These are phyloP conservation scores for Chloroclysta siterata DNA, from an alignment of 2,888 invertebrate species.

Conservation along the genomic window DNA sequence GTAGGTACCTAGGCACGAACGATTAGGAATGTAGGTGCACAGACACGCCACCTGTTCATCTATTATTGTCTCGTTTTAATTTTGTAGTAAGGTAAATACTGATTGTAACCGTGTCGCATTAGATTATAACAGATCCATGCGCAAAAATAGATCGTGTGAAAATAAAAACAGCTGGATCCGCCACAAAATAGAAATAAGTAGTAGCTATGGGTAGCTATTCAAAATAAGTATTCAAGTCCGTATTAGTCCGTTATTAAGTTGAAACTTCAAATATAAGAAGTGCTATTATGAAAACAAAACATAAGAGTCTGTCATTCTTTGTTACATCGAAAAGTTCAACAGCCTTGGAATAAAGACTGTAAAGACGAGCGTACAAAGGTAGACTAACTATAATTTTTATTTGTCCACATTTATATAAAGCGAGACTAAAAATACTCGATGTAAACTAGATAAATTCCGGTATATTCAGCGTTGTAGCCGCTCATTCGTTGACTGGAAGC, in stretches of 20 bases:
- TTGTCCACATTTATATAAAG: constrained; percentile 61
- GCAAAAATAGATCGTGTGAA: not conserved
- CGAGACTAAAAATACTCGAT: constrained; percentile 67
- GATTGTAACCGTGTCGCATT: not conserved
- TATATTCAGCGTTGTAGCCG: constrained; percentile 56
- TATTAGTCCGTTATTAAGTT: not conserved
- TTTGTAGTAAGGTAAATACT: not conserved
- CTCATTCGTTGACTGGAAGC: constrained; percentile 68
- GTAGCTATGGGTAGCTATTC: no score
- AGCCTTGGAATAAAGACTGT: constrained; percentile 38
- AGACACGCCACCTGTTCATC: constrained; percentile 39
- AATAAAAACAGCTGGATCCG: not conserved
- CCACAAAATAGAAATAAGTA: no score
- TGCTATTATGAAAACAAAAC: no score
- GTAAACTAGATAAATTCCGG: constrained; percentile 71
- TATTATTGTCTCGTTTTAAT: constrained; percentile 32
- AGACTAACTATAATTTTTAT: constrained; percentile 47
- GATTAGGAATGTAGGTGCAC: constrained; percentile 12
- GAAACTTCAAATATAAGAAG: not conserved
- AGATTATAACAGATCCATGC: not conserved
- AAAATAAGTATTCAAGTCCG: no score
- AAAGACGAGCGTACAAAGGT: constrained; percentile 25
- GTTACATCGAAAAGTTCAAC: constrained; percentile 46
- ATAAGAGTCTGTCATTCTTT: constrained; percentile 20
- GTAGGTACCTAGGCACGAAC: constrained; percentile 5